Evolutionary conservation across 2,888 invertebrate species (phyloP), one percentile per base, ranked within the genome.

Genomic region (Slavum lentiscoides): DNA sequence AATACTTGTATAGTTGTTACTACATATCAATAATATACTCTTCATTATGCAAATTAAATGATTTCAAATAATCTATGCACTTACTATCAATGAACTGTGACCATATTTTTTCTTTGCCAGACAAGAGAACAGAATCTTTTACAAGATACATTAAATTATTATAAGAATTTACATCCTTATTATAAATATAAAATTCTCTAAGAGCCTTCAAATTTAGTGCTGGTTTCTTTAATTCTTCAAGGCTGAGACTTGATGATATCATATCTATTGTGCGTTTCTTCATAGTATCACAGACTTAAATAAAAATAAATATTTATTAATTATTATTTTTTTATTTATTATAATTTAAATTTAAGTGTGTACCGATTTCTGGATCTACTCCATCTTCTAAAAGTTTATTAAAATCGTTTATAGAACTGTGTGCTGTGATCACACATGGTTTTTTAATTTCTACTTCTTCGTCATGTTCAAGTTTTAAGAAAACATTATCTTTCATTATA

Each of bases 41-140:
- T 6, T 55, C 19, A 19, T 19, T 1, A 55, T 37, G 8, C 13
- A 30, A n/a, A 43, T 43, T 39, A 13, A n/a, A 66, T 66, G 9
- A 66, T 66, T 49, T 49, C 49, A 55, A 66, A 30, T 66, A 66
- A 66, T 66, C 39, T 13, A 55, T 23, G 43, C 9, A 70, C 64
- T 70, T 43, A 80, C 80, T 80, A 55, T 80, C 64, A 15, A 80
- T 43, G 19, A 80, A 80, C 11, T 80, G 62, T 39, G 80, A 62
- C 80, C 80, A 80, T 55, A 72, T 62, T 55, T 64, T 49, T 80
- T 72, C 70, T 55, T 80, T 80, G 4, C 80, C 80, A 53, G 70
- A 64, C 37, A 80, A 19, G 19, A 80, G 19, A 43, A 80, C 62
- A 19, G 80, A 61, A 55, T 80, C 80, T 72, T 80, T 80, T 64